Conservation (phyloP, 2,113 vertebrate species). For the Baryphthengus martii region DNA sequence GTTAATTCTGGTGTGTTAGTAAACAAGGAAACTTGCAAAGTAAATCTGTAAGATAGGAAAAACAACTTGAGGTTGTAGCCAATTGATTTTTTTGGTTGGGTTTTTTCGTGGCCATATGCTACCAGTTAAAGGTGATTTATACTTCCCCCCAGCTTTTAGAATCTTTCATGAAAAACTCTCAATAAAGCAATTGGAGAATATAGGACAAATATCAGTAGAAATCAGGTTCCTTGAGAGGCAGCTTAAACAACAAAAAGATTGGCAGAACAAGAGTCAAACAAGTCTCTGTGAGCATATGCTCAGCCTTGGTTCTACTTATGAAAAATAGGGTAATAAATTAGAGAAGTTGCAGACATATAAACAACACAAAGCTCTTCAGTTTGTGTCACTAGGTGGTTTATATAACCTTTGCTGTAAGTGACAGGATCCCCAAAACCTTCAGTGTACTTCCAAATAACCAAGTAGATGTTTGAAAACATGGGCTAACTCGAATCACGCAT, state of each 20-base stretch:
- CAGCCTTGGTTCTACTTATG: background rate
- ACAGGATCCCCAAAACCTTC: background rate
- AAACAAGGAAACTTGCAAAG: background rate
- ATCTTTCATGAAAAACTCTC: background rate
- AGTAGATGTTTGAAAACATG: background rate
- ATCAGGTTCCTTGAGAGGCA: background rate
- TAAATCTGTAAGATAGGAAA: background rate
- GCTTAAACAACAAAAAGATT: background rate
- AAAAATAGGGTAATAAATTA: background rate
- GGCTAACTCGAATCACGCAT: background rate
- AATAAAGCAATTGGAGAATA: background rate
- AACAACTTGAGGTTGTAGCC: background rate
- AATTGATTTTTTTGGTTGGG: background rate
- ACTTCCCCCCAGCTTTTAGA: background rate
- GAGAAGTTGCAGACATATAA: background rate
- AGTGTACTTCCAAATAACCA: background rate
- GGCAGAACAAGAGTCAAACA: background rate
- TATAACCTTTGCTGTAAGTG: background rate
- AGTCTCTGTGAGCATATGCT: background rate
- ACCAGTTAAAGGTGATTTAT: background rate
- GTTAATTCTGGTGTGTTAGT: background rate
- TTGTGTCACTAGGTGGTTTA: background rate
- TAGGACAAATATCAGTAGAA: background rate
- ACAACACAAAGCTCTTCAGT: background rate
- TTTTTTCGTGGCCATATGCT: background rate